These are phyloP conservation scores for Diplodus sargus DNA, from an alignment of 2,797 vertebrate genomes.

Conservation along the genomic window DNA sequence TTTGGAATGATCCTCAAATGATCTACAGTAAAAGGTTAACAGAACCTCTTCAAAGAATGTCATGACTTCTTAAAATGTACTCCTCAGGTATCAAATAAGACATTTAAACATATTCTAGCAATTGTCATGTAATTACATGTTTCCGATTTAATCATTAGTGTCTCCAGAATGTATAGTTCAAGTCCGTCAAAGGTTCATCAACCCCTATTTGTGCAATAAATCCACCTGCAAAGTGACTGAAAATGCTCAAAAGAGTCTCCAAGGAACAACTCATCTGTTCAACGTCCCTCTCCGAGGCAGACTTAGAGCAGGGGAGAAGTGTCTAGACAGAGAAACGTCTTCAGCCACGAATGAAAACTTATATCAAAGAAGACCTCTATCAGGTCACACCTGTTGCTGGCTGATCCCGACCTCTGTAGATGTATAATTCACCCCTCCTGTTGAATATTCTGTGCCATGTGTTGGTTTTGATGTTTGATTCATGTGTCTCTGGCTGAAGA, in stretches of 20 bases:
- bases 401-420: slow-evolving; percentile 72
- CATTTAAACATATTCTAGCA: slow-evolving; percentile 12
- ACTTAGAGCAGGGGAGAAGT: not conserved
- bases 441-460: slow-evolving; percentile 75
- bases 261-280: not conserved
- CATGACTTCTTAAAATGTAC: slow-evolving; percentile 11
- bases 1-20: slow-evolving; percentile 14
- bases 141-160: not conserved
- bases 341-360: slow-evolving; percentile 43
- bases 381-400: slow-evolving; percentile 69
- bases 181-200: slow-evolving; percentile 6
- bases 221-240: not conserved
- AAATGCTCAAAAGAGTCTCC: slow-evolving; percentile 20
- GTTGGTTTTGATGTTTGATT: slow-evolving; percentile 83
- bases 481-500: slow-evolving; percentile 55
- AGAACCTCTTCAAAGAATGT: not conserved
- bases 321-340: slow-evolving; percentile 32
- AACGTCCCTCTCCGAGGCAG: not conserved
- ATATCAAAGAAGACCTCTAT: slow-evolving; percentile 63
- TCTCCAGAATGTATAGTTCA: not conserved
- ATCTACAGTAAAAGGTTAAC: slow-evolving; percentile 1
- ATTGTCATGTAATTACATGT: slow-evolving; percentile 6
- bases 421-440: slow-evolving; percentile 77
- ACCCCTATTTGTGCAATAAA: not conserved
- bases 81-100: slow-evolving; percentile 6